phyloP scores from a whole-genome alignment of 1,140 invertebrate species.

The Zaprionus africanus region DNA sequence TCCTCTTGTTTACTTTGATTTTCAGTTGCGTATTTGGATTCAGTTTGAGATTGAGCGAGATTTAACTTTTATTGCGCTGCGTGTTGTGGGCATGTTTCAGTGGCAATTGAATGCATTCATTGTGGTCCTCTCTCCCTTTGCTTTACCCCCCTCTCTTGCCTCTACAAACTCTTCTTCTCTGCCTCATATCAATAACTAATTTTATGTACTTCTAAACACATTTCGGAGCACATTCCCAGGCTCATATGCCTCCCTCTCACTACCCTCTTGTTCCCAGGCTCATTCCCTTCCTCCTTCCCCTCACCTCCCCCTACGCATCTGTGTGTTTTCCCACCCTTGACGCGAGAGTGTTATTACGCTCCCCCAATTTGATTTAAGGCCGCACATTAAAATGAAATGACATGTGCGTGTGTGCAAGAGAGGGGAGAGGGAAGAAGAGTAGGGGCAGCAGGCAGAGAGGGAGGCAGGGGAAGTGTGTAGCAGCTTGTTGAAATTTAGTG shows the following conservation, averaged over 20 bases:
- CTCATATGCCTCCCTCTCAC: not conserved
- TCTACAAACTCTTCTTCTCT: not conserved
- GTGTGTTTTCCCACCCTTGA: slow-evolving; percentile 55
- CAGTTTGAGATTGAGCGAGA: not conserved
- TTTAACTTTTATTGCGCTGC: not conserved
- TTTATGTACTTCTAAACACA: slow-evolving; percentile 32
- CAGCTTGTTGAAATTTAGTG: slow-evolving; percentile 49
- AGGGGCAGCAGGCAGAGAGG: not conserved
- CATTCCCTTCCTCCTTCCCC: too few species aligned
- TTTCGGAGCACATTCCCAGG: slow-evolving; percentile 3
- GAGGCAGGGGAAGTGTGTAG: not conserved
- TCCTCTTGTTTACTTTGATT: not conserved
- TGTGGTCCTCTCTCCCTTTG: not conserved
- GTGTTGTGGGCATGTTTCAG: not conserved
- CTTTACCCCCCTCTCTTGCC: not conserved
- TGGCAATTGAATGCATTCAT: slow-evolving; percentile 29
- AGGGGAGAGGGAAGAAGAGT: not conserved
- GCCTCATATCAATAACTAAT: slow-evolving; percentile 43
- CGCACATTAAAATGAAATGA: slow-evolving; percentile 63
- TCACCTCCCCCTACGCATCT: slow-evolving; percentile 38
- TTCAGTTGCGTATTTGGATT: not conserved
- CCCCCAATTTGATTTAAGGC: slow-evolving; percentile 66
- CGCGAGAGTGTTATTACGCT: slow-evolving; percentile 26
- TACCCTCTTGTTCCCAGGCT: not conserved
- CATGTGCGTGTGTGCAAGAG: slow-evolving; percentile 1